Conservation (phyloP, 2,888 invertebrate genomes). For the Periphyllus acericola region DNA sequence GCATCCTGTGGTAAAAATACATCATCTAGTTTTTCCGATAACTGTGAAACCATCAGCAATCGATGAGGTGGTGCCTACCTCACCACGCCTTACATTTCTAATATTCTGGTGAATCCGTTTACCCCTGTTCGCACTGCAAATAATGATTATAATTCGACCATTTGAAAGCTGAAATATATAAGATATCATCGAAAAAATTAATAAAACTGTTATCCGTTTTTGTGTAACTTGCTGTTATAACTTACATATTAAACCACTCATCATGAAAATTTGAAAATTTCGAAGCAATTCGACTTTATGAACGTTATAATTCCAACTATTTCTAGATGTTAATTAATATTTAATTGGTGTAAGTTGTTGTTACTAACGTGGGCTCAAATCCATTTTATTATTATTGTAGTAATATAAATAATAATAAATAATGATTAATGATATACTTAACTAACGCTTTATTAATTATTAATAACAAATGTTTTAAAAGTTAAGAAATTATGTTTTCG, state of each 20-base stretch:
- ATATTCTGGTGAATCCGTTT: background rate
- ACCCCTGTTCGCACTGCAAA: background rate
- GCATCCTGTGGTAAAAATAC: background rate
- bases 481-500: slow-evolving; percentile 40
- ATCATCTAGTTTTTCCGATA: background rate
- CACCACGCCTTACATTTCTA: background rate
- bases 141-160: background rate
- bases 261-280: background rate
- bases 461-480: slow-evolving; percentile 32
- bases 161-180: background rate
- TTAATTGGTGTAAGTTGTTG: slow-evolving; percentile 39
- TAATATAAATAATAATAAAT: slow-evolving; percentile 1
- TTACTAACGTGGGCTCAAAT: slow-evolving; percentile 51
- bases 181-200: background rate
- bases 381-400: slow-evolving; percentile 34
- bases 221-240: background rate
- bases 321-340: slow-evolving; percentile 34
- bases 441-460: slow-evolving; percentile 58
- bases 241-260: background rate
- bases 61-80: background rate
- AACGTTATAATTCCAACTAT: slow-evolving; percentile 34
- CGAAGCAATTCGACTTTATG: slow-evolving; percentile 1
- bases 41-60: background rate
- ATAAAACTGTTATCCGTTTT: background rate
- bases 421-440: slow-evolving; percentile 24